Evolutionary conservation across 2,888 invertebrate genomes (phyloP).

Genomic region (Hemistola chrysoprasaria): DNA sequence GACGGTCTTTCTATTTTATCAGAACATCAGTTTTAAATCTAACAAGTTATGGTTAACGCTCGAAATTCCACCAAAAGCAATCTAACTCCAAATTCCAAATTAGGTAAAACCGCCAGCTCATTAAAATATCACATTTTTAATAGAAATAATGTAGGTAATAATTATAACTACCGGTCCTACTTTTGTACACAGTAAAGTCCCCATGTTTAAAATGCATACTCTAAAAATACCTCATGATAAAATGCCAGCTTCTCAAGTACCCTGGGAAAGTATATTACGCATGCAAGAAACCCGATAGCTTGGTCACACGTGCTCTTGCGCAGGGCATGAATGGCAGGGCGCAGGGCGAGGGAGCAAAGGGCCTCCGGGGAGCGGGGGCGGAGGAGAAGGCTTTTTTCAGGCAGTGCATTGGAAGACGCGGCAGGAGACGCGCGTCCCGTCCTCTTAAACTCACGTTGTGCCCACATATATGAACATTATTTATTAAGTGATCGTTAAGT

Average conservation of each 20-base stretch:
- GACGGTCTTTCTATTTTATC: no score
- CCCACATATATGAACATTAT: constrained; percentile 1
- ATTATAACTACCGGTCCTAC: no score
- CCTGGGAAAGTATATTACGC: constrained; percentile 71
- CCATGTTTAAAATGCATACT: constrained; percentile 7
- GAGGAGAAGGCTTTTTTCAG: constrained; percentile 79
- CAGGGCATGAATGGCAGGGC: constrained; percentile 52
- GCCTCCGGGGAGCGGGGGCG: constrained; percentile 37
- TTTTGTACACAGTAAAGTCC: no score
- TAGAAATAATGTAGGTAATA: no score
- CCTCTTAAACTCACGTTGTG: constrained; percentile 14
- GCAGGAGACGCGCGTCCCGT: constrained; percentile 53
- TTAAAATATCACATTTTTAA: no score
- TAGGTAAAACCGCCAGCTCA: no score
- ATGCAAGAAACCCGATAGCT: constrained; percentile 63
- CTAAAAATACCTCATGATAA: constrained; percentile 21
- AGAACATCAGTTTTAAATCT: no score
- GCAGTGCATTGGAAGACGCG: constrained; percentile 66
- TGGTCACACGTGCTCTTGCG: constrained; percentile 70
- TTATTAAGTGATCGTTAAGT: constrained; percentile 23
- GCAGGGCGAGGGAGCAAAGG: constrained; percentile 39
- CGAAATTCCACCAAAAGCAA: no score
- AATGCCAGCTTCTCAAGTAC: constrained; percentile 33
- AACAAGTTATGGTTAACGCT: no score
- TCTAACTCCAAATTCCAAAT: no score